phyloP scores from a whole-genome alignment of 1,140 invertebrate genomes.

The Cepaea nemoralis region DNA sequence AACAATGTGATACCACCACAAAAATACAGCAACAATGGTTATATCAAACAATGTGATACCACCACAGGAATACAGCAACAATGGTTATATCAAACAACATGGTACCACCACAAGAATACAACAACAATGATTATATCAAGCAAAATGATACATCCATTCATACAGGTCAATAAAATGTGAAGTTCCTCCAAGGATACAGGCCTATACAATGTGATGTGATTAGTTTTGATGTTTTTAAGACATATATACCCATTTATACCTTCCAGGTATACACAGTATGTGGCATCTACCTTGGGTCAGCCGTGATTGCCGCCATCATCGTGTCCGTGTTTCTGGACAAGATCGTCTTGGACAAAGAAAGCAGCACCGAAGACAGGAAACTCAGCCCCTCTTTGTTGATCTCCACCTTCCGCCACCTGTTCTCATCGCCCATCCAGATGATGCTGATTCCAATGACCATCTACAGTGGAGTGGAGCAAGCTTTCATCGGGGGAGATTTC shows the following conservation, averaged over 20 bases:
- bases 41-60: too few relatives aligned
- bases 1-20: too few relatives aligned
- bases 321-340: conserved; percentile 89
- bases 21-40: too few relatives aligned
- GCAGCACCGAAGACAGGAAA: conserved; percentile 41
- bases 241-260: too few relatives aligned
- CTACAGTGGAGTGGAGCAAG: conserved; percentile 97
- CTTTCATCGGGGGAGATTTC: conserved; percentile 93
- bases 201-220: not conserved
- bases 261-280: conserved; percentile 79
- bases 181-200: not conserved
- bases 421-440: conserved; percentile 82
- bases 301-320: conserved; percentile 86
- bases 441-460: conserved; percentile 94
- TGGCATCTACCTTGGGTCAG: conserved; percentile 88
- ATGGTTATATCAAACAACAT: too few relatives aligned
- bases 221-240: not conserved
- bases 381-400: conserved; percentile 80
- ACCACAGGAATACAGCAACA: too few relatives aligned
- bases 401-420: conserved; percentile 89
- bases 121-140: too few relatives aligned
- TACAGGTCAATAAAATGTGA: not conserved
- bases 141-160: not conserved
- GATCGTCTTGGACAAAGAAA: conserved; percentile 58
- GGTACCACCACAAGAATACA: too few relatives aligned